Conservation (phyloP, 2,888 invertebrate genomes). For the Ormia ochracea region DNA sequence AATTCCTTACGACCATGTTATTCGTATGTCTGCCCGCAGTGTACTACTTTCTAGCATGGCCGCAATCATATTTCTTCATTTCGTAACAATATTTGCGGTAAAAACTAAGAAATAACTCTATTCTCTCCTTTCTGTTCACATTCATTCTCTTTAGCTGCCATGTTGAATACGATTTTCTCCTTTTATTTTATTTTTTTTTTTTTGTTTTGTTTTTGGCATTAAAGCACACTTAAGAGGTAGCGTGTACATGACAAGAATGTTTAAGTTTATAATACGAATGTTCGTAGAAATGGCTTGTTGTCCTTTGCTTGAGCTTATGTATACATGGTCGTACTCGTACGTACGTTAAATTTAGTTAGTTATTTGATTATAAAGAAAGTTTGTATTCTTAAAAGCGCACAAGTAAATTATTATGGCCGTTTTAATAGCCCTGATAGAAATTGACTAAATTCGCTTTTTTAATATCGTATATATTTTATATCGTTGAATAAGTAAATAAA, state of each 20-base stretch:
- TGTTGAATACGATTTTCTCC: slow-evolving; percentile 40
- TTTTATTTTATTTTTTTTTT: no score
- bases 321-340: background rate
- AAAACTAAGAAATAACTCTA: slow-evolving; percentile 16
- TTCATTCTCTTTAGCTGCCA: slow-evolving; percentile 19
- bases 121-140: background rate
- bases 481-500: no score
- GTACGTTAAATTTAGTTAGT: background rate
- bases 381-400: slow-evolving; percentile 26
- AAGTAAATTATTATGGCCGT: slow-evolving; percentile 42
- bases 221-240: slow-evolving; percentile 60
- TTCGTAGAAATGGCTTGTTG: slow-evolving; percentile 35
- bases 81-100: background rate
- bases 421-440: slow-evolving; percentile 41
- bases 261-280: slow-evolving; percentile 35
- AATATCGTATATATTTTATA: no score
- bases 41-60: slow-evolving; percentile 9
- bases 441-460: no score
- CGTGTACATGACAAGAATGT: slow-evolving; percentile 60
- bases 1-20: no score
- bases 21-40: no score
- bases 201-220: slow-evolving; percentile 57
- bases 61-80: slow-evolving; percentile 16
- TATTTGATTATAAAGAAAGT: slow-evolving; percentile 1
- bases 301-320: background rate